Evolutionary conservation across 2,113 vertebrate species (phyloP).

Genomic region (Boleophthalmus pectinirostris): DNA sequence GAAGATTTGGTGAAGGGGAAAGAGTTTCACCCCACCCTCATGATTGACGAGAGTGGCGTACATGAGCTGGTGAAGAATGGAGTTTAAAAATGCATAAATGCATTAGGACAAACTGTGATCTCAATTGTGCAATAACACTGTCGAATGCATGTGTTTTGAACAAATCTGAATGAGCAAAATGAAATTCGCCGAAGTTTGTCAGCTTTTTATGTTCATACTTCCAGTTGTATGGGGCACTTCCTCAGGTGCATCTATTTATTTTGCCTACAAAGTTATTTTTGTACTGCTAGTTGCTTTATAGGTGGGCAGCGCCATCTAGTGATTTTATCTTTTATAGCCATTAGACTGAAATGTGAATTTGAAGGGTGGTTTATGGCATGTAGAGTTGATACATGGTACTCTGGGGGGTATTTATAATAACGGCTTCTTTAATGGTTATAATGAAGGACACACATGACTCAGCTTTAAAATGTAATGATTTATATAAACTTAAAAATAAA

Average conservation of each 20-base stretch:
- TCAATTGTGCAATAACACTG: constrained; percentile 71
- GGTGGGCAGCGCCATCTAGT: constrained; percentile 36
- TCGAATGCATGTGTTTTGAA: constrained; percentile 11
- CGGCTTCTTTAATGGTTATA: constrained; percentile 52
- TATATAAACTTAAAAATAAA: constrained; percentile 59
- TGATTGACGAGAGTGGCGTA: constrained; percentile 83
- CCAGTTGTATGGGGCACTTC: constrained; percentile 40
- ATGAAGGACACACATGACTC: constrained; percentile 21
- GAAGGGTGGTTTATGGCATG: constrained; percentile 36
- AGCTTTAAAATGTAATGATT: constrained; percentile 42
- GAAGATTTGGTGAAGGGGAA: constrained; percentile 82
- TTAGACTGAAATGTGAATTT: constrained; percentile 23
- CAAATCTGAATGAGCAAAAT: constrained; percentile 18
- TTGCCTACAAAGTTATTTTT: constrained; percentile 76
- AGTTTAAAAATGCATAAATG: constrained; percentile 56
- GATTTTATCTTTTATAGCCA: constrained; percentile 52
- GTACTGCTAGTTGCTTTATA: constrained; percentile 37
- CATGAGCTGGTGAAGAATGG: constrained; percentile 90
- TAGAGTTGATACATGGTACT: constrained; percentile 37
- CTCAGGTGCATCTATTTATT: constrained; percentile 77
- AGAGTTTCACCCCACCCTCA: constrained; percentile 84
- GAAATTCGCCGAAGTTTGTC: constrained; percentile 31
- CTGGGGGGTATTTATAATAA: constrained; percentile 69
- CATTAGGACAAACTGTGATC: constrained; percentile 64
- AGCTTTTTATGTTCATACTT: constrained; percentile 17